Evolutionary conservation across 2,888 invertebrate species (phyloP).

Genomic region (Yponomeuta evonymella): DNA sequence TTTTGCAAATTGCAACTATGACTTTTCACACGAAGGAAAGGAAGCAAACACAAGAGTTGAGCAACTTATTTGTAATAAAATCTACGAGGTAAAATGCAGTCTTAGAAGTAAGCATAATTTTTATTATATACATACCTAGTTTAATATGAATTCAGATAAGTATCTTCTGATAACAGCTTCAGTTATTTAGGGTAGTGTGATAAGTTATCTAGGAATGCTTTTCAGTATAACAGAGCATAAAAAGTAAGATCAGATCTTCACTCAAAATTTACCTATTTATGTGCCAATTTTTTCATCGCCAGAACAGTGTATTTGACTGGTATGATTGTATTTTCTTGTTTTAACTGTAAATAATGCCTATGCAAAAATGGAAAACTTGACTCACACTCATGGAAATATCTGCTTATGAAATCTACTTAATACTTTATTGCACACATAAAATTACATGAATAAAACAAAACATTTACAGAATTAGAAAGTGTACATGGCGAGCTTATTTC

Average conservation of each 20-base stretch:
- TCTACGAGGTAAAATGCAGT: not conserved
- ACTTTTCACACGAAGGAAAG: too few relatives aligned
- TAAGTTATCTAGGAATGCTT: not conserved
- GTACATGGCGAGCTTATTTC: too few relatives aligned
- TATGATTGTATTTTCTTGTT: not conserved
- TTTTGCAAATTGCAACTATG: not conserved
- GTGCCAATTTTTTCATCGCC: not conserved
- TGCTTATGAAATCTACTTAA: too few relatives aligned
- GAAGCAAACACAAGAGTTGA: too few relatives aligned
- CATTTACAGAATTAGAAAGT: too few relatives aligned
- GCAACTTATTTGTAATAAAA: not conserved
- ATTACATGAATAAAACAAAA: too few relatives aligned
- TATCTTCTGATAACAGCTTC: not conserved
- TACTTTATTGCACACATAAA: too few relatives aligned
- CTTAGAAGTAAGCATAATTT: not conserved
- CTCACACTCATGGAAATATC: too few relatives aligned
- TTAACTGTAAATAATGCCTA: too few relatives aligned
- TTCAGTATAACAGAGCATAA: not conserved
- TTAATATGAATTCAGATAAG: too few relatives aligned
- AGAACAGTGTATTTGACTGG: not conserved
- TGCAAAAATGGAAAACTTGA: too few relatives aligned
- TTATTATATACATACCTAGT: too few relatives aligned
- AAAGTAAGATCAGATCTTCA: not conserved
- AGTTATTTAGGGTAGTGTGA: not conserved
- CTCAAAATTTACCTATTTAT: not conserved